Base-by-base conservation (phyloP, 2,113 vertebrate genomes). In the Corythoichthys haematopterus region DNA sequence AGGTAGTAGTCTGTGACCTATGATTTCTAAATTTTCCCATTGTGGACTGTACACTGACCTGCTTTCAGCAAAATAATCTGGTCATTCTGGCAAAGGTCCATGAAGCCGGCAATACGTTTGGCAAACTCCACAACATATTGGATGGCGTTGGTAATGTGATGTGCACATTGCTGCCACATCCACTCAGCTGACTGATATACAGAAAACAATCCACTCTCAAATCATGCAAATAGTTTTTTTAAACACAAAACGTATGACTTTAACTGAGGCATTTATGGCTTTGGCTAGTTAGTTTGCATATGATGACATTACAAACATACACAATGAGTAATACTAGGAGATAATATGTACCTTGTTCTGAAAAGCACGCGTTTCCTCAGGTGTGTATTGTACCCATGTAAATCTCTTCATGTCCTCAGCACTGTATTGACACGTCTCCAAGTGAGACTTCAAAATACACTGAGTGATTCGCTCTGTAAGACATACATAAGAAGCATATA, bases 121-220 rank as follows among this genome's bases (percentile, higher is more conserved):
- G 94, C 94, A 2, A 95, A 95, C 84, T 95, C 93, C 88, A 95
- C 94, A 81, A 95, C 93, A 12, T 94, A 95, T 82, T 95, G 94
- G 82, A 95, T 94, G 84, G 93, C 93, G 0, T 93, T 93, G 84
- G 93, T 95, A 75, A 95, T 91, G 83, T 94, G 93, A 74, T 93
- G 86, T 2, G 94, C 89, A 68, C 94, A 95, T 79, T 93, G 89
- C 80, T 94, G 93, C 94, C 94, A 95, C 93, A 95, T 93, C 85
- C 86, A 90, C 83, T 95, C 94, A 0, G 93, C 92, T 61, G 92
- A 90, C 94, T 95, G 88, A 51, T 53, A 47, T 65, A 47, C 63
- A 35, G 69, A 40, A 70, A 15, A 62, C 36, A 13, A 16, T 64
- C 2, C 15, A 13, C 12, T 4, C 1, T 11, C 20, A 46, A 48